Evolutionary conservation across 2,888 invertebrate species (phyloP).

Genomic region (Lysandra bellargus): DNA sequence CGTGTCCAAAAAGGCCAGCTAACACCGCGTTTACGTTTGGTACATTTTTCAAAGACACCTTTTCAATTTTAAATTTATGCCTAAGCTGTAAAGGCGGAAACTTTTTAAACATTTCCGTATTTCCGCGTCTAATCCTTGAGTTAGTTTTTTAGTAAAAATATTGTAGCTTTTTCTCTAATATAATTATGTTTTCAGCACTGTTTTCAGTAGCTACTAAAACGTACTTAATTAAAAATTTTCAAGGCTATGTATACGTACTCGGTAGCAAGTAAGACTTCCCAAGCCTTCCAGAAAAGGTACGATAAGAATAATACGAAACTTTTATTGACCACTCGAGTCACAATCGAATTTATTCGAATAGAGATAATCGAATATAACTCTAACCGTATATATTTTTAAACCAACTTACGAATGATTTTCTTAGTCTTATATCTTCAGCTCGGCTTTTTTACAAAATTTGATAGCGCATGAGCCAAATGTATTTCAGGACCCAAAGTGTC

Average conservation of each 20-base stretch:
- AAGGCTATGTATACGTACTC: neutral
- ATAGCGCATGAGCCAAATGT: no score
- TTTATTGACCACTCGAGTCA: neutral
- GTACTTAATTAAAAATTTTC: neutral
- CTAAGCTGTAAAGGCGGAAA: slow-evolving; percentile 36
- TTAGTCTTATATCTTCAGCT: neutral
- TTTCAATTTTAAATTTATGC: slow-evolving; percentile 40
- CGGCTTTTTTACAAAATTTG: neutral
- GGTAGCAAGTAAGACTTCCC: neutral
- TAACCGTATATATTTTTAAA: neutral
- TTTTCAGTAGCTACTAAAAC: neutral
- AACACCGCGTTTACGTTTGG: slow-evolving; percentile 37
- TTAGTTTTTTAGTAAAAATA: neutral
- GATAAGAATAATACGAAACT: neutral
- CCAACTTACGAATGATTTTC: neutral
- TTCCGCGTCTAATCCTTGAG: neutral
- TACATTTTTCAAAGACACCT: slow-evolving; percentile 36
- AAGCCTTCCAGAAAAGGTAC: neutral
- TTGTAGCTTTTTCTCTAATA: neutral
- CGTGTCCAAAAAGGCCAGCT: slow-evolving; percentile 42
- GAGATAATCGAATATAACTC: neutral
- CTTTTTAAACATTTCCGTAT: slow-evolving; percentile 16
- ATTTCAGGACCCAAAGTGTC: no score
- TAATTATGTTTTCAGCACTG: neutral
- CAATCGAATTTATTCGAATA: neutral